A percentile compares a stretch with the other conserved stretches of the same genome.
phyloP scores from a whole-genome alignment of 2,888 invertebrate species.

The Caenorhabditis becei region DNA sequence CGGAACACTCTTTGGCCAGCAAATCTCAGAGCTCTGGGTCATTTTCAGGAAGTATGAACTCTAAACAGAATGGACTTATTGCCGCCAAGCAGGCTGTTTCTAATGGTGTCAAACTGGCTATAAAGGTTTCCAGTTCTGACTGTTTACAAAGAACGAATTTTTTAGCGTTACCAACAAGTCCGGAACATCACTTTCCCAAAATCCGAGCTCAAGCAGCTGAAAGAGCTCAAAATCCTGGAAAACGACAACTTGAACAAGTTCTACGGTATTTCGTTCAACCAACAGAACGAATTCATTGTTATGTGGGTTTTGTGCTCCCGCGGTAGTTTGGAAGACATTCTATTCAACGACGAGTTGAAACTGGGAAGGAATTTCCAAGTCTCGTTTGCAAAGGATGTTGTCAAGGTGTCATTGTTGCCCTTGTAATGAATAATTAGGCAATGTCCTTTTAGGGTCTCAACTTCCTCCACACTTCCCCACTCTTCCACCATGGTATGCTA shows the following conservation, averaged over 20 bases:
- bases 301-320: slow-evolving; percentile 79
- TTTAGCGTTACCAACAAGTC: slow-evolving; percentile 75
- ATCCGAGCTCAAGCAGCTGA: slow-evolving; percentile 73
- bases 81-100: slow-evolving; percentile 79
- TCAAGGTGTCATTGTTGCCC: slow-evolving; percentile 68
- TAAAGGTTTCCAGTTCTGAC: slow-evolving; percentile 62
- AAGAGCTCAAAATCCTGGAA: slow-evolving; percentile 79
- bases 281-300: slow-evolving; percentile 80
- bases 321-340: slow-evolving; percentile 80
- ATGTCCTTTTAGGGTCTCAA: slow-evolving; percentile 71
- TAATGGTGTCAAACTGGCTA: slow-evolving; percentile 78
- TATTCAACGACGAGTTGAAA: slow-evolving; percentile 81
- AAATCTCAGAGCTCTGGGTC: slow-evolving; percentile 75
- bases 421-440: background rate
- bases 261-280: slow-evolving; percentile 81
- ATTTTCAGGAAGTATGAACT: slow-evolving; percentile 74
- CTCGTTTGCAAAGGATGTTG: slow-evolving; percentile 81
- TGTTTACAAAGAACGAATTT: background rate
- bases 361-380: slow-evolving; percentile 81
- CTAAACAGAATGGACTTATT: slow-evolving; percentile 74
- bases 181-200: slow-evolving; percentile 79
- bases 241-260: slow-evolving; percentile 81
- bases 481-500: slow-evolving; percentile 77
- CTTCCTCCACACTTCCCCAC: slow-evolving; percentile 77
- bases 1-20: slow-evolving; percentile 74